Evolutionary conservation across 2,113 vertebrate genomes (phyloP).

Genomic region (Actinemys pallida): DNA sequence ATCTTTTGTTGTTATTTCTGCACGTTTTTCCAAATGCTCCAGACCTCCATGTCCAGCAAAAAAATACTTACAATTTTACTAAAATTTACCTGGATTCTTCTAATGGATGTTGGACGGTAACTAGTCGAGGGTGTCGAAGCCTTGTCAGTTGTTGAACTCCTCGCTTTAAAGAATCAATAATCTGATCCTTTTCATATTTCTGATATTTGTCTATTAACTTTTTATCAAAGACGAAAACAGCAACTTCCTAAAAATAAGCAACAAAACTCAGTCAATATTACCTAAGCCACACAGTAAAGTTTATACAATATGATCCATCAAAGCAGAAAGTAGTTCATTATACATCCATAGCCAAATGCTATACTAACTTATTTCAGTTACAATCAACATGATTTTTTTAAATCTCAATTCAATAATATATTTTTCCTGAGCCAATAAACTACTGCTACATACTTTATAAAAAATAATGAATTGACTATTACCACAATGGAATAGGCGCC

Average conservation of each 20-base stretch:
- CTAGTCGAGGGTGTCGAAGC: constrained; percentile 93
- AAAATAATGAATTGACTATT: fast-evolving
- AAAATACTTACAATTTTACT: constrained; percentile 7
- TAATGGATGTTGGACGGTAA: constrained; percentile 98
- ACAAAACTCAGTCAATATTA: constrained; percentile 37
- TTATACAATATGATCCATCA: background rate
- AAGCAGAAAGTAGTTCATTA: background rate
- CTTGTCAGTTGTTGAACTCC: constrained; percentile 97
- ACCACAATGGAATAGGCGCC: background rate
- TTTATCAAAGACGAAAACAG: constrained; percentile 99
- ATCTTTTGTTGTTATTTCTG: background rate
- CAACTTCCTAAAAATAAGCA: constrained; percentile 90
- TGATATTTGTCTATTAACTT: constrained; percentile 95
- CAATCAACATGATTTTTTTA: background rate
- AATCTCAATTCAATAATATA: background rate
- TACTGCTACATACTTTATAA: background rate
- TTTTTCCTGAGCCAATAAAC: background rate
- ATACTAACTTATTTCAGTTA: background rate
- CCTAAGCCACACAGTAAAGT: background rate
- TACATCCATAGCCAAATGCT: background rate
- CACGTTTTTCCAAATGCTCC: background rate
- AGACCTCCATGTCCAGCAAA: background rate
- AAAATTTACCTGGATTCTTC: constrained; percentile 94
- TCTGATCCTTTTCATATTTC: constrained; percentile 99
- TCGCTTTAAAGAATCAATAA: constrained; percentile 92